These are phyloP conservation scores for Lineus longissimus DNA, from an alignment of 1,140 invertebrate genomes.

Conservation along the genomic window DNA sequence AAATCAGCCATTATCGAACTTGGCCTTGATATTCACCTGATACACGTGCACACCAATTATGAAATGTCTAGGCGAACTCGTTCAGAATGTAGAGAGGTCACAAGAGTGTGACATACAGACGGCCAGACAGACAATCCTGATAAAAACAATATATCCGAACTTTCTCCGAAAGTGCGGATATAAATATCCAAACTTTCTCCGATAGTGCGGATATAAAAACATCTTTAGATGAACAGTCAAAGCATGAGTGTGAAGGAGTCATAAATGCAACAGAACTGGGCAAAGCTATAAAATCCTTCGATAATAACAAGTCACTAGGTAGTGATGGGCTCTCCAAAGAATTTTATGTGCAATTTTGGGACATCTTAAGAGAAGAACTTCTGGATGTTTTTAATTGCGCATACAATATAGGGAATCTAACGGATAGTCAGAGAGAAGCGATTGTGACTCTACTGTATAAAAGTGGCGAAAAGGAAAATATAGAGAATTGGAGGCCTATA, in stretches of 20 bases:
- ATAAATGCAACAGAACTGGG: conserved; percentile 19
- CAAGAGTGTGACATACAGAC: too few species aligned
- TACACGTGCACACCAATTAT: too few species aligned
- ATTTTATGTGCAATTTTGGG: conserved; percentile 25
- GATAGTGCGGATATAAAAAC: background rate
- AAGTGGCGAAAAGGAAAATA: conserved; percentile 16
- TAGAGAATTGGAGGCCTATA: conserved; percentile 28
- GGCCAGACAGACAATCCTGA: too few species aligned
- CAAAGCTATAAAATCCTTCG: conserved; percentile 17
- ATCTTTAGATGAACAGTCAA: conserved; percentile 11
- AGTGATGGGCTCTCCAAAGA: conserved; percentile 24
- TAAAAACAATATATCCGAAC: too few species aligned
- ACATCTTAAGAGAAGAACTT: conserved; percentile 15
- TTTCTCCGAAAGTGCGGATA: too few species aligned
- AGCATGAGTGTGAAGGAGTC: conserved; percentile 10
- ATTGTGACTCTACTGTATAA: conserved; percentile 27
- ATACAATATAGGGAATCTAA: conserved; percentile 14
- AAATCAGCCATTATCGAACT: too few species aligned
- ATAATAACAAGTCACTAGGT: conserved; percentile 24
- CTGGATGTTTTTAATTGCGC: conserved; percentile 15
- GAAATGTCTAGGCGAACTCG: too few species aligned
- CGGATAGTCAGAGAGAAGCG: conserved; percentile 17
- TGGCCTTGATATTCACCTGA: too few species aligned
- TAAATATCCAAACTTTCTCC: too few species aligned
- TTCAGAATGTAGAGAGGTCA: too few species aligned